These are phyloP conservation scores for Bathybates hornii DNA, from an alignment of 2,113 vertebrate genomes.

Conservation along the genomic window DNA sequence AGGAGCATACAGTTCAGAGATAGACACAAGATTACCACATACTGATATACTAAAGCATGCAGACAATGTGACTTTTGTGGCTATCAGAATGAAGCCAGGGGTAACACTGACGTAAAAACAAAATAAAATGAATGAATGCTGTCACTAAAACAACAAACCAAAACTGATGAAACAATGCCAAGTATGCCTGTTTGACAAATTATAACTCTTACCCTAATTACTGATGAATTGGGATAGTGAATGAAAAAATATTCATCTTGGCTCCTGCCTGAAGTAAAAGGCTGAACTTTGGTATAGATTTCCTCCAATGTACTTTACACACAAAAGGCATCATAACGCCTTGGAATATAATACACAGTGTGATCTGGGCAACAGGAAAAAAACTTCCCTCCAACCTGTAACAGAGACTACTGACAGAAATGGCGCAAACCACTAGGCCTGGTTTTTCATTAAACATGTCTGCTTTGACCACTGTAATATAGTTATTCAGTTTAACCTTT, in stretches of 20 bases:
- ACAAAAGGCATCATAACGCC: background rate
- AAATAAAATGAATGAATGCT: background rate
- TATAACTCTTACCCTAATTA: background rate
- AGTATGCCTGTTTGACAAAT: background rate
- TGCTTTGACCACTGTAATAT: conserved; percentile 18
- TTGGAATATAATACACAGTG: background rate
- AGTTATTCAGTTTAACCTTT: conserved; percentile 9
- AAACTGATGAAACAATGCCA: background rate
- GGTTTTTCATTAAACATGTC: conserved; percentile 6
- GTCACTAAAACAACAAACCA: background rate
- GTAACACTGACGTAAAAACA: background rate
- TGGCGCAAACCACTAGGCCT: background rate
- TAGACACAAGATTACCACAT: background rate
- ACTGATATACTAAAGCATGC: background rate
- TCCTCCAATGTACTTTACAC: background rate
- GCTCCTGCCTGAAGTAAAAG: background rate
- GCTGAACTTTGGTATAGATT: background rate
- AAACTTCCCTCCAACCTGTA: background rate
- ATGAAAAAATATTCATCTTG: background rate
- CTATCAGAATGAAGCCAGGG: background rate
- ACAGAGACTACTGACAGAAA: background rate
- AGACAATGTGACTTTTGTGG: background rate
- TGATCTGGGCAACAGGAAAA: background rate
- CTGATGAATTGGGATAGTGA: background rate
- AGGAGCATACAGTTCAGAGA: background rate